Evolutionary conservation across 30 jellyfish, hydroid and myxozoan genomes (phyloP).

Genomic region (Aurelia aurita): DNA sequence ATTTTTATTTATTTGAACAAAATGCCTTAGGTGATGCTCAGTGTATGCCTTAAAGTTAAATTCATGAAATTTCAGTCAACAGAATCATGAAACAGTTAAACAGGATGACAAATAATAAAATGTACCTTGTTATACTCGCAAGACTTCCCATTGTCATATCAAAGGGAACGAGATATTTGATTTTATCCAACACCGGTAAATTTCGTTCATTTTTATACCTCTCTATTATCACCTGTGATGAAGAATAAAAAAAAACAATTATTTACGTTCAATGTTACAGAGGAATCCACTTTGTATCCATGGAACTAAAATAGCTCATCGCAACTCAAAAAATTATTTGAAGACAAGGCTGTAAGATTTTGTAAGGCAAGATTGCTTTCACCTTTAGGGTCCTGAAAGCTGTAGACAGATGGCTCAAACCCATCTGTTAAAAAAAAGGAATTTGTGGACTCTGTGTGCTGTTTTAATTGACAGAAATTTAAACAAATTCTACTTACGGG

Average conservation of each 20-base stretch:
- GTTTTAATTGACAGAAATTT: not conserved
- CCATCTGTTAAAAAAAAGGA: too few relatives aligned
- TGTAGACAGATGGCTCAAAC: too few relatives aligned
- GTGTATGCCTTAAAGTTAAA: too few relatives aligned
- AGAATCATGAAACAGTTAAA: not conserved
- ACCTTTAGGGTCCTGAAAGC: too few relatives aligned
- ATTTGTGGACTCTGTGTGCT: not conserved
- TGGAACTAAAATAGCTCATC: not conserved
- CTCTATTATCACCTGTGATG: constrained; percentile 77
- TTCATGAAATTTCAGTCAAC: too few relatives aligned
- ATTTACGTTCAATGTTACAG: not conserved
- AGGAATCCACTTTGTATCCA: not conserved
- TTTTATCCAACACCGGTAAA: constrained; percentile 89
- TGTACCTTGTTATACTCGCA: constrained; percentile 68
- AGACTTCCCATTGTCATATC: constrained; percentile 97
- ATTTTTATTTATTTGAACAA: too few relatives aligned
- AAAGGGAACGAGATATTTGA: constrained; percentile 88
- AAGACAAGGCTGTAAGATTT: too few relatives aligned
- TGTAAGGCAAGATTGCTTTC: too few relatives aligned
- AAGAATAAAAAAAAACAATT: not conserved
- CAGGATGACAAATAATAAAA: not conserved
- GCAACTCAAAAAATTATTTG: too few relatives aligned
- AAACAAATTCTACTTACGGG: constrained; percentile 63
- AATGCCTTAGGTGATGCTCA: too few relatives aligned
- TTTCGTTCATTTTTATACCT: constrained; percentile 73